These are phyloP conservation scores for Lophius piscatorius DNA, from an alignment of 2,113 vertebrate genomes.

Conservation along the genomic window DNA sequence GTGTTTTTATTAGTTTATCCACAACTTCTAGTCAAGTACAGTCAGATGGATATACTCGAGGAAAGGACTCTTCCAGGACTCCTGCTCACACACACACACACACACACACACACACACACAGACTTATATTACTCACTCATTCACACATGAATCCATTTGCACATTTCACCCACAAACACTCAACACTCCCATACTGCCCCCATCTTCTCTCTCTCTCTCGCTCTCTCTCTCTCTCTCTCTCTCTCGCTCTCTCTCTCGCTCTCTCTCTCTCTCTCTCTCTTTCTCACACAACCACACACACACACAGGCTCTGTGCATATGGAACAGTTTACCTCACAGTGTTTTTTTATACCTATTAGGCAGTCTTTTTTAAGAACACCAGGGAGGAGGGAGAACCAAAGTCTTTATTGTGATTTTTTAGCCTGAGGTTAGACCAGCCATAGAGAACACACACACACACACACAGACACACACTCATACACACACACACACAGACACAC, in stretches of 20 bases:
- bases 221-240: neutral
- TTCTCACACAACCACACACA: conserved; percentile 1
- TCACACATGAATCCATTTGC: conserved; percentile 16
- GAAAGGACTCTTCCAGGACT: neutral
- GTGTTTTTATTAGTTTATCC: too few species aligned
- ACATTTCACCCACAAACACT: neutral
- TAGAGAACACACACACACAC: neutral
- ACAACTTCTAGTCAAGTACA: too few species aligned
- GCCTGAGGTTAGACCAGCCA: conserved; percentile 42
- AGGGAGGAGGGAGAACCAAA: conserved; percentile 49
- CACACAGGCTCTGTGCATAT: conserved; percentile 58
- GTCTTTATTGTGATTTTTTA: conserved; percentile 62
- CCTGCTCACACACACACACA: neutral
- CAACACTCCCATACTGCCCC: too few species aligned
- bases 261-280: neutral
- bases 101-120: conserved; percentile 1
- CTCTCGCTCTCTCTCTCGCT: conserved; percentile 1
- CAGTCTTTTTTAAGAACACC: conserved; percentile 56
- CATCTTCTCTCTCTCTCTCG: conserved; percentile 8
- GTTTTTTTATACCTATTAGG: conserved; percentile 71
- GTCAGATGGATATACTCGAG: too few species aligned
- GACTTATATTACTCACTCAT: conserved; percentile 41
- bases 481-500: conserved; percentile 8
- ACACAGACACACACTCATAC: conserved; percentile 11
- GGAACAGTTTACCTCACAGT: conserved; percentile 76